Evolutionary conservation across 1,140 invertebrate genomes (phyloP).

Genomic region (Caenorhabditis elegans): WBcel235 BX284606.5:14984501-14985000

Average conservation of each 20-base stretch:
- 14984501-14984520: conserved; percentile 1
- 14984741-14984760: neutral
- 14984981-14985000: neutral
- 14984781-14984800: neutral
- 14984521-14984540: neutral
- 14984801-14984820: conserved; percentile 8
- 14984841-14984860: neutral
- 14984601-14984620: neutral
- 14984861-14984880: neutral
- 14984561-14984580: conserved; percentile 2
- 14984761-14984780: neutral
- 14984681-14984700: neutral
- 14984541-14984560: neutral
- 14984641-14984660: neutral
- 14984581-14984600: neutral
- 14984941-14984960: neutral
- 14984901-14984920: neutral
- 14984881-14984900: neutral
- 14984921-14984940: neutral
- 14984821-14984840: neutral
- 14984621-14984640: neutral
- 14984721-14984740: neutral
- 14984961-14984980: neutral
- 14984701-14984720: neutral
- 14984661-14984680: neutral